Conservation (phyloP, 2,888 invertebrate species). For the Melolontha melolontha region DNA sequence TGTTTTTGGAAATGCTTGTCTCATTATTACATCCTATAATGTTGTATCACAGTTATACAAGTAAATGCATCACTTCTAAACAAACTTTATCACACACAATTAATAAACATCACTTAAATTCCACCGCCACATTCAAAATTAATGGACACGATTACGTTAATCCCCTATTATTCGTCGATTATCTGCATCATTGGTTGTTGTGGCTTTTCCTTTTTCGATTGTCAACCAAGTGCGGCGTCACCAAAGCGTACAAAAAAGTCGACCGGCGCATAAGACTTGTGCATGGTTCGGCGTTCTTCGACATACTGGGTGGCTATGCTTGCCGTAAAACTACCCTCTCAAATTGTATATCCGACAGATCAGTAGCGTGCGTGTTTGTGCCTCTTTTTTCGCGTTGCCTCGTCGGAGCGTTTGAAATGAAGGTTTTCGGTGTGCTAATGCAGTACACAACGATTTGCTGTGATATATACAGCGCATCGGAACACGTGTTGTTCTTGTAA, state of each 20-base stretch:
- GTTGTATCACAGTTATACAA: constrained; percentile 19
- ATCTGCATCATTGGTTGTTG: no score
- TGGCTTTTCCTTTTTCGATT: no score
- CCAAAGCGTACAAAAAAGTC: constrained; percentile 25
- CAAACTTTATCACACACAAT: not conserved
- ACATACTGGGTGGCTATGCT: constrained; percentile 32
- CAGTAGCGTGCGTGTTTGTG: constrained; percentile 33
- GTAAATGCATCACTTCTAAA: constrained; percentile 13
- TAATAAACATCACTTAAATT: not conserved
- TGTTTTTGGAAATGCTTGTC: constrained; percentile 43
- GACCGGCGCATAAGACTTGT: constrained; percentile 27
- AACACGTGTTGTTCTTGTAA: constrained; percentile 24
- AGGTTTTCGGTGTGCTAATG: constrained; percentile 16
- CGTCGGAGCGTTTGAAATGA: constrained; percentile 6
- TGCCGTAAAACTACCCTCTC: constrained; percentile 30
- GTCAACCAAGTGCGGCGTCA: constrained; percentile 12
- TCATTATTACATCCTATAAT: constrained; percentile 38
- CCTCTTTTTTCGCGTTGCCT: constrained; percentile 2
- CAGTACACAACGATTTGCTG: constrained; percentile 29
- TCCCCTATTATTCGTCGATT: no score
- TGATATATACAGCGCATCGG: constrained; percentile 27
- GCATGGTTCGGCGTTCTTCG: constrained; percentile 34
- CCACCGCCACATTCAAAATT: not conserved
- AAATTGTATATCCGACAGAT: constrained; percentile 36
- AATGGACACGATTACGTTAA: no score